Percentiles rank a stretch among this genome's conserved stretches.
phyloP scores from a whole-genome alignment of 1,140 invertebrate species.

The Drosophila quadrilineata region DNA sequence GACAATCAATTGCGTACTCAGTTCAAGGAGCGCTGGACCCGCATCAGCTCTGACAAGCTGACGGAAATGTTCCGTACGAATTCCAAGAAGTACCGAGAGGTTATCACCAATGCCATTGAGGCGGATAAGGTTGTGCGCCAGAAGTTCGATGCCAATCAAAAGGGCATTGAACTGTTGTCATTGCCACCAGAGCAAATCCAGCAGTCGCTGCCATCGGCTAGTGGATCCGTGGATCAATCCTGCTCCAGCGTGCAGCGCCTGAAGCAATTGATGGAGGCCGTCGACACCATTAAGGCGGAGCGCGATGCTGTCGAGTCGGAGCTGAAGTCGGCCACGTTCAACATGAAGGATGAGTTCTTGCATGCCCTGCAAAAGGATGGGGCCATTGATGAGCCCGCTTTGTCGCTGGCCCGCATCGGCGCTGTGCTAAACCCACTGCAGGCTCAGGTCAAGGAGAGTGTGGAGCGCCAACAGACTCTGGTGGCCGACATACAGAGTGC shows the following conservation, averaged over 20 bases:
- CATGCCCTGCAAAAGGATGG: constrained; percentile 91
- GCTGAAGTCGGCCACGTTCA: constrained; percentile 90
- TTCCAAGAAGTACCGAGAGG: constrained; percentile 93
- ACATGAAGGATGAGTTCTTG: constrained; percentile 93
- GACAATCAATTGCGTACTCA: constrained; percentile 94
- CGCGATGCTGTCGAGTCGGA: constrained; percentile 94
- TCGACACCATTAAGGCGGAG: constrained; percentile 94
- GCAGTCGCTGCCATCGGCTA: constrained; percentile 85
- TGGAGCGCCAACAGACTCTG: constrained; percentile 89
- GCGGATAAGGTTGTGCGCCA: constrained; percentile 89
- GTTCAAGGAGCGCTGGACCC: constrained; percentile 95
- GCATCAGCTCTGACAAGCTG: constrained; percentile 93
- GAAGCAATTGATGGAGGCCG: constrained; percentile 90
- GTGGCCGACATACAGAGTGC: constrained; percentile 89
- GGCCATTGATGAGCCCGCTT: constrained; percentile 91
- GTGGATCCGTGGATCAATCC: constrained; percentile 83
- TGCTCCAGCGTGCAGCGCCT: constrained; percentile 86
- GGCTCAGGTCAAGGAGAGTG: constrained; percentile 89
- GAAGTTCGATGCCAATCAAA: constrained; percentile 91
- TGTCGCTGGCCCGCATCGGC: constrained; percentile 90
- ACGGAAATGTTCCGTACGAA: constrained; percentile 94
- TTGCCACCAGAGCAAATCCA: constrained; percentile 86
- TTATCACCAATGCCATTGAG: constrained; percentile 94
- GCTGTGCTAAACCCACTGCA: constrained; percentile 91
- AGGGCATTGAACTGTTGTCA: constrained; percentile 92